Base-by-base conservation (phyloP, 2,113 vertebrate genomes). In the Stomatorhinus ivindoensis region DNA sequence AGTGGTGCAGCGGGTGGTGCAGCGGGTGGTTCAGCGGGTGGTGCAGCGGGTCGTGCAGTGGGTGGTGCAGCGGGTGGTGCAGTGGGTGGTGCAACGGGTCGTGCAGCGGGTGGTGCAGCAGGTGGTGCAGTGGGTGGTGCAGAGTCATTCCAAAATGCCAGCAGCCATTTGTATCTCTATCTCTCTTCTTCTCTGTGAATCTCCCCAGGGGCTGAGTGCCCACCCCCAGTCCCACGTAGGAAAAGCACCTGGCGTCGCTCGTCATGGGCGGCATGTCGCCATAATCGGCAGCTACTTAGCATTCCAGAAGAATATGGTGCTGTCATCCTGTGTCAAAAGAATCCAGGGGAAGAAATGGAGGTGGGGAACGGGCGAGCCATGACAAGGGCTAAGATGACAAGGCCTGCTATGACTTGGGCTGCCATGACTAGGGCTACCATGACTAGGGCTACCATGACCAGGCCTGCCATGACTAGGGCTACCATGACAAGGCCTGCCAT, bases 241-340 rank as follows among this genome's bases (percentile, higher is more conserved):
- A 69, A 90, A 51, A 21, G 42, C 51, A 73, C 50, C 24, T 35
- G 31, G 42, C 53, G 42, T 50, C n/a, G 19, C 61, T 82, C 87
- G 19, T 90, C 73, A 87, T 17, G 39, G 8, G 13, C 46, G 89
- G 82, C 89, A 83, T 1, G 21, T 83, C 55, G 39, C 46, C 48
- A 39, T 83, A 44, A 88, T 55, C 50, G 80, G 39, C 50, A 39
- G 69, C 89, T 90, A 73, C 27, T 90, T 90, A 47, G 53, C 53
- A 90, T 90, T 90, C 89, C 50, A 42, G 89, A 61, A 15, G 31
- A 88, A 90, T 83, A 35, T 31, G 51, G 21, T 27, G 65, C 27
- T 61, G 69, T 90, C 87, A 88, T 83, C 86, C 69, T 35, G 73
- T 2, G 55, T 90, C 84, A 83, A 35, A 27, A 83, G 50, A 87